Evolutionary conservation across 2,888 invertebrate genomes (phyloP), one percentile per base, ranked within the genome.

Genomic region (Spicauda simplicius): DNA sequence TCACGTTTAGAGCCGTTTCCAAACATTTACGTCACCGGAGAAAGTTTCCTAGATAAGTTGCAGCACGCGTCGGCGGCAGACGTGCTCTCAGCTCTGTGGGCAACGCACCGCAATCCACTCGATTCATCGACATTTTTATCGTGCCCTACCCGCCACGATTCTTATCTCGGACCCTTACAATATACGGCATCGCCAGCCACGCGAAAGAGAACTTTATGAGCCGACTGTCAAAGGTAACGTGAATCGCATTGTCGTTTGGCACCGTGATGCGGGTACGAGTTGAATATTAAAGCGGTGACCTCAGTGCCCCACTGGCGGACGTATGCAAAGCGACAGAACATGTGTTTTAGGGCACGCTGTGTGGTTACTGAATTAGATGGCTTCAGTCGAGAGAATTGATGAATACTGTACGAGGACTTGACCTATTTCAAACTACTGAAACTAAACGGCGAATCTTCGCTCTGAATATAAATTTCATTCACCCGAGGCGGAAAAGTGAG

Each of bases 231-330:
- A 57, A 37, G 64, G 37, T 50, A 48, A 50, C 50, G 33, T n/a
- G 12, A 41, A 57, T 20, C 57, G 56, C 56, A 64, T 64, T 19
- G 30, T 45, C 64, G 64, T 11, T 12, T 11, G 45, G 55, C 55
- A 14, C 41, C n/a, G 18, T 37, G 48, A 64, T 37, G 55, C 53
- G 61, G 61, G 61, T 53, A 61, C 64, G 64, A 64, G 64, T 33
- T 64, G 63, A 64, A 64, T 64, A 64, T 64, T 64, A 64, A 64
- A 19, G 18, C 56, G 56, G 61, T 53, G 61, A 61, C 61, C 61
- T 61, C 63, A 56, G 63, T 48, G 63, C 41, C 54, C 62, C 16
- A 54, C 16, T 54, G 54, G 19, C 62, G 62, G 62, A 54, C 48
- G 18, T 45, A 63, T 63, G 63, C 63, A 56, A 63, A 63, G 63